These are phyloP conservation scores for Ophion ventricosus DNA, from an alignment of 2,888 invertebrate genomes.

Conservation along the genomic window DNA sequence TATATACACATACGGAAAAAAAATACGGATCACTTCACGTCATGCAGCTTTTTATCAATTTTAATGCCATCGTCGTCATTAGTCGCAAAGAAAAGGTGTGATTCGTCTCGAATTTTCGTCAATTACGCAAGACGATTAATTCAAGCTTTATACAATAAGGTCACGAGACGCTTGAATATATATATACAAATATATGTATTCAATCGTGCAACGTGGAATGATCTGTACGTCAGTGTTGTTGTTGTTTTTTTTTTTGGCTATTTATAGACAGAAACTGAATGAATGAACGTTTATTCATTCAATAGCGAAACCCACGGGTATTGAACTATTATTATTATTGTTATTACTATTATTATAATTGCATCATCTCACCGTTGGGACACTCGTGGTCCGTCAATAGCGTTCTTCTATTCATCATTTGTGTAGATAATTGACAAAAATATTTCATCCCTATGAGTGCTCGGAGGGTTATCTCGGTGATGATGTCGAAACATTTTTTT, in stretches of 20 bases:
- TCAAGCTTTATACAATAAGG: slow-evolving; percentile 43
- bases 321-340: slow-evolving; percentile 36
- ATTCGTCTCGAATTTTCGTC: slow-evolving; percentile 26
- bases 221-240: slow-evolving; percentile 65
- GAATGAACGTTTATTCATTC: slow-evolving; percentile 44
- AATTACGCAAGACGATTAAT: slow-evolving; percentile 25
- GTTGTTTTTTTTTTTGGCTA: slow-evolving; percentile 59
- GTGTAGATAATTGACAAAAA: slow-evolving; percentile 61
- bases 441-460: slow-evolving; percentile 50
- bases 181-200: slow-evolving; percentile 28
- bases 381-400: slow-evolving; percentile 36
- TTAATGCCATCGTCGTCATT: slow-evolving; percentile 15
- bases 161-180: neutral
- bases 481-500: slow-evolving; percentile 44
- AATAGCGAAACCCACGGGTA: slow-evolving; percentile 51
- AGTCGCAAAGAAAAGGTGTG: slow-evolving; percentile 17
- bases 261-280: slow-evolving; percentile 56
- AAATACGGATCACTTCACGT: slow-evolving; percentile 56
- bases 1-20: slow-evolving; percentile 30
- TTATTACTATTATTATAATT: slow-evolving; percentile 43
- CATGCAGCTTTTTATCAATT: slow-evolving; percentile 50
- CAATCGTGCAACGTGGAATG: slow-evolving; percentile 60
- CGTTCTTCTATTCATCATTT: slow-evolving; percentile 51
- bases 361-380: neutral
- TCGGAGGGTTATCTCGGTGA: slow-evolving; percentile 49